A percentile compares a stretch with the other conserved stretches of the same genome.
These are phyloP conservation scores for Drosophila diplacantha DNA, from an alignment of 2,888 invertebrate genomes.

Conservation along the genomic window DNA sequence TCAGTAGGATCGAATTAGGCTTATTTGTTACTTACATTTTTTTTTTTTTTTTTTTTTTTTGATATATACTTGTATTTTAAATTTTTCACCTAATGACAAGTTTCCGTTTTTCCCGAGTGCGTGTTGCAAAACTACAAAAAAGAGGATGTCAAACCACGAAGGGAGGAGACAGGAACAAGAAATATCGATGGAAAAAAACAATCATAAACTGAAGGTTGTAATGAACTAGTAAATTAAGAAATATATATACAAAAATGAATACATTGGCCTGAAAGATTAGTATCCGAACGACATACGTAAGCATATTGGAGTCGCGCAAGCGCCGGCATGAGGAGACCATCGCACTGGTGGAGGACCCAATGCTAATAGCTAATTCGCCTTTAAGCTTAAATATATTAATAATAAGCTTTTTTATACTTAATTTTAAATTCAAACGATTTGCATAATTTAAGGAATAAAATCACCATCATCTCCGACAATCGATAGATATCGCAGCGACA, in stretches of 20 bases:
- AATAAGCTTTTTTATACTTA: too few relatives aligned
- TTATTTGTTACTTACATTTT: not conserved
- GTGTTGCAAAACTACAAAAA: not conserved
- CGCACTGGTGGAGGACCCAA: conserved; percentile 94
- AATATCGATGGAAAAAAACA: too few relatives aligned
- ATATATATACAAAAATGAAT: too few relatives aligned
- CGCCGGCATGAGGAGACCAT: conserved; percentile 93
- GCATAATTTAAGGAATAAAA: too few relatives aligned
- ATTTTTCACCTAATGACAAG: too few relatives aligned
- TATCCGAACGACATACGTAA: conserved; percentile 12
- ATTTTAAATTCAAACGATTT: too few relatives aligned
- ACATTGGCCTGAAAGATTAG: too few relatives aligned
- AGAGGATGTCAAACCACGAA: not conserved
- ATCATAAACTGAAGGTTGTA: too few relatives aligned
- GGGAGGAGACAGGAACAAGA: too few relatives aligned
- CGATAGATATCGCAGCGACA: conserved; percentile 9
- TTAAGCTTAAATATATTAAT: too few relatives aligned
- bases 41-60: not conserved
- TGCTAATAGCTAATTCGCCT: conserved; percentile 78
- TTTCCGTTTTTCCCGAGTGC: not conserved
- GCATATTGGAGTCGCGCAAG: conserved; percentile 82
- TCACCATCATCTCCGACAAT: not conserved
- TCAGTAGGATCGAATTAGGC: not conserved
- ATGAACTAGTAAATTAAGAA: too few relatives aligned
- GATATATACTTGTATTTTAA: not conserved